Evolutionary conservation across 2,888 invertebrate species (phyloP).

Genomic region (Lobophora halterata): DNA sequence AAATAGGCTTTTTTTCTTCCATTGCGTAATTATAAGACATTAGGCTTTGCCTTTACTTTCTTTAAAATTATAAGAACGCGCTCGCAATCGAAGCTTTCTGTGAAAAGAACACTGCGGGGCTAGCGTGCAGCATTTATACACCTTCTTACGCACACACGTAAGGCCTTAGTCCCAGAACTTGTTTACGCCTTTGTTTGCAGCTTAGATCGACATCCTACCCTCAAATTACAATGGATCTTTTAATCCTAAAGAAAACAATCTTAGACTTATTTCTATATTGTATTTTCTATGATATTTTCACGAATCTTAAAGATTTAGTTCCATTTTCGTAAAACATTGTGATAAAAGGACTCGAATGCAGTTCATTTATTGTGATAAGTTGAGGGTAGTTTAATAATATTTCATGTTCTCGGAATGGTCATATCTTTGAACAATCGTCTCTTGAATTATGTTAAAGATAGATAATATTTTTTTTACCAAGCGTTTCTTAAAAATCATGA

Average conservation of each 20-base stretch:
- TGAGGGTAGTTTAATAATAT: too few relatives aligned
- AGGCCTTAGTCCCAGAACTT: constrained; percentile 17
- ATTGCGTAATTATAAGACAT: constrained; percentile 47
- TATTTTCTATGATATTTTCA: too few relatives aligned
- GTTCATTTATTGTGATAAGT: too few relatives aligned
- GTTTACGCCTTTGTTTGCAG: constrained; percentile 21
- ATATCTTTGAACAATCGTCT: too few relatives aligned
- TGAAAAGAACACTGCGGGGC: constrained; percentile 34
- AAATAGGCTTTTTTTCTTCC: constrained; percentile 54
- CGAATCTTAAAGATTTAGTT: too few relatives aligned
- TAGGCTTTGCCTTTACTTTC: constrained; percentile 37
- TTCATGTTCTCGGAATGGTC: too few relatives aligned
- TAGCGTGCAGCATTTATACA: constrained; percentile 47
- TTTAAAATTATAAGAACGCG: background rate
- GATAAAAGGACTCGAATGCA: too few relatives aligned
- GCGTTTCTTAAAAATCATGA: too few relatives aligned
- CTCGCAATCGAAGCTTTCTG: constrained; percentile 12
- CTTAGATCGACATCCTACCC: constrained; percentile 32
- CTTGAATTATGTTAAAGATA: too few relatives aligned
- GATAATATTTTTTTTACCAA: too few relatives aligned
- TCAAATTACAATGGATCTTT: constrained; percentile 14
- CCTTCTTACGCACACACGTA: constrained; percentile 23
- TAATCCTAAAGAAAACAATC: background rate
- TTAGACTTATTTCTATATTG: too few relatives aligned
- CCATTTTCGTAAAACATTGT: too few relatives aligned